A percentile compares a stretch with the other conserved stretches of the same genome.
phyloP scores from a whole-genome alignment of 2,797 vertebrate species.

The Schizothorax lantsangensis region DNA sequence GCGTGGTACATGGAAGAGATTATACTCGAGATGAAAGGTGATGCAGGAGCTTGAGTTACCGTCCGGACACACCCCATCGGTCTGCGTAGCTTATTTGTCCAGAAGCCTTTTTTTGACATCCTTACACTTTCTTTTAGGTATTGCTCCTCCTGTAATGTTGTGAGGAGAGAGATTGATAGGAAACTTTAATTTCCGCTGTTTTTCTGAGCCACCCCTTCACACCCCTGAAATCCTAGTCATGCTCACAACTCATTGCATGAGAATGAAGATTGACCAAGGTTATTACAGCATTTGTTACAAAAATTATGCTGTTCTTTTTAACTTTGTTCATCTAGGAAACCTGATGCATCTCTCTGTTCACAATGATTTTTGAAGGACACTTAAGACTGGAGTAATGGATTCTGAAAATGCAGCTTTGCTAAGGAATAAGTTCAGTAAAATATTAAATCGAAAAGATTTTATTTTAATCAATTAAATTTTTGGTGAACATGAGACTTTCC shows the following conservation, averaged over 20 bases:
- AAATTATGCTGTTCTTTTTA: too few relatives aligned
- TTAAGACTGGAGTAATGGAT: background rate
- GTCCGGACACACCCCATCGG: conserved; percentile 17
- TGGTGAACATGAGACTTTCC: background rate
- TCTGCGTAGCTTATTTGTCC: conserved; percentile 3
- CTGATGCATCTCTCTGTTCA: too few relatives aligned
- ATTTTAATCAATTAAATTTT: background rate
- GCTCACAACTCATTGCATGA: background rate
- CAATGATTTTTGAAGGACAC: background rate
- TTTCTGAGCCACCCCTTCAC: background rate
- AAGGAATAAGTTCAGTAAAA: background rate
- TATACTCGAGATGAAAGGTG: conserved; percentile 40
- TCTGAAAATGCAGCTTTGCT: background rate
- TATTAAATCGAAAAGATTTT: background rate
- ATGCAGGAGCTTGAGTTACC: conserved; percentile 30
- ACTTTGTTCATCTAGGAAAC: too few relatives aligned
- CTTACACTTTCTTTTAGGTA: background rate
- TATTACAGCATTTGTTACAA: too few relatives aligned
- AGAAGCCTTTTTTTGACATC: conserved; percentile 16
- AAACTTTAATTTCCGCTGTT: background rate
- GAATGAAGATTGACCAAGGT: background rate
- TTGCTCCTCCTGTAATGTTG: background rate
- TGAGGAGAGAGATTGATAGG: background rate
- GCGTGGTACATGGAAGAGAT: background rate
- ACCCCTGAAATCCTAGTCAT: background rate